Percentiles rank a stretch among this genome's conserved stretches.
Evolutionary conservation across 2,113 vertebrate species (phyloP).

Genomic region (Rhynchopsitta pachyrhyncha): DNA sequence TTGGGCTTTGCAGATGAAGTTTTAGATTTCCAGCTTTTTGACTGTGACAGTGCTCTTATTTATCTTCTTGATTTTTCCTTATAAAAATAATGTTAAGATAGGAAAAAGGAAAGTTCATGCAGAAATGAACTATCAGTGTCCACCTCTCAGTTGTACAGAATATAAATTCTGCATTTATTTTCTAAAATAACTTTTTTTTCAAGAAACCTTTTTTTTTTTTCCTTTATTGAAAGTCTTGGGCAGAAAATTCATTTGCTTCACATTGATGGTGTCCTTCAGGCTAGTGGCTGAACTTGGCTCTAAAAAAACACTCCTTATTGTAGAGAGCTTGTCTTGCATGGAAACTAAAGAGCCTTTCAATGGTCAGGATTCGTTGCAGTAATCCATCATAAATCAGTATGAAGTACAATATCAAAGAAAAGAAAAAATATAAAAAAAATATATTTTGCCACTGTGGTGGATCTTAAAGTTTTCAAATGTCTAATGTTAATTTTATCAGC

Average conservation of each 20-base stretch:
- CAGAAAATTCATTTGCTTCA: not conserved
- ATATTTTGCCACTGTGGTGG: not conserved
- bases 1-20: not conserved
- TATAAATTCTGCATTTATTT: not conserved
- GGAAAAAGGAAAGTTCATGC: not conserved
- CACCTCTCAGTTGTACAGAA: not conserved
- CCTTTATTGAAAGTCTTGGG: not conserved
- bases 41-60: not conserved
- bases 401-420: not conserved
- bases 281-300: not conserved
- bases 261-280: not conserved
- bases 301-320: not conserved
- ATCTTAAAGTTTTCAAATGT: not conserved
- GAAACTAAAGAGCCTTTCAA: not conserved
- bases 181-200: not conserved
- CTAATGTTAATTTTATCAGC: not conserved
- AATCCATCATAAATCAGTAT: not conserved
- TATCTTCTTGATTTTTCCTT: not conserved
- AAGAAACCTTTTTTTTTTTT: not conserved
- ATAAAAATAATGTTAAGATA: not conserved
- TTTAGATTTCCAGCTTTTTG: not conserved
- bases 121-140: not conserved
- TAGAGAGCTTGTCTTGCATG: not conserved
- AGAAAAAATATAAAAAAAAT: not conserved
- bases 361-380: not conserved